Evolutionary conservation across 2,113 vertebrate species (phyloP), one percentile per base, ranked within the genome.

Genomic region (Nicator chloris): DNA sequence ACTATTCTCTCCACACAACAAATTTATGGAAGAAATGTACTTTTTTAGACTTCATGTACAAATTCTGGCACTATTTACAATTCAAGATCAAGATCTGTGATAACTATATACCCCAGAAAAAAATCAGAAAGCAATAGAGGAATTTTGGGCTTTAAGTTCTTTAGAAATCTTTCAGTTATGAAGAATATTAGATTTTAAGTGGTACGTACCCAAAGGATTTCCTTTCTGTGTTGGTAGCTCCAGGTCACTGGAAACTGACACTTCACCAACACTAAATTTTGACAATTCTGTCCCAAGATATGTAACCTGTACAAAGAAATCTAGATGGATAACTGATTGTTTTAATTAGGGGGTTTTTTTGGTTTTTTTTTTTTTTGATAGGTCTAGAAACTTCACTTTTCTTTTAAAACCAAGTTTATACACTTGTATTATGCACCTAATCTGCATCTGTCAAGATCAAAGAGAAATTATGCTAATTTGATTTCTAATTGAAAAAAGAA

Each of bases 211-310:
- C 71, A 90, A 72, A 84, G 53, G 26, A 4, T 90, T 87, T 70
- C 57, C 47, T 31, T 95, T 86, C 28, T 95, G 94, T 59, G 69
- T 31, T 30, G 66, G 42, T n/a, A 89, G 23, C 33, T 91, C 72
- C 40, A 65, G 27, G 60, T 96, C 91, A 69, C 65, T 73, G 80
- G 90, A 73, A 75, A 50, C 4, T 69, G 94, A 44, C 12, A 10
- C 35, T 69, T 97, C 96, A 26, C 90, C 79, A 76, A 70, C 69
- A 73, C 94, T 17, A 68, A 98, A 97, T 77, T 94, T 91, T 83
- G 97, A 97, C 92, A 99, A 94, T 54, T 97, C 93, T 57, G 93
- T 98, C 53, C 98, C 97, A 91, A 81, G 85, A 88, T 98, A 98
- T 2, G 88, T 98, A 94, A 99, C 98, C 99, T 99, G 95, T 60